phyloP scores from a whole-genome alignment of 2,797 vertebrate species.

The Prionace glauca region DNA sequence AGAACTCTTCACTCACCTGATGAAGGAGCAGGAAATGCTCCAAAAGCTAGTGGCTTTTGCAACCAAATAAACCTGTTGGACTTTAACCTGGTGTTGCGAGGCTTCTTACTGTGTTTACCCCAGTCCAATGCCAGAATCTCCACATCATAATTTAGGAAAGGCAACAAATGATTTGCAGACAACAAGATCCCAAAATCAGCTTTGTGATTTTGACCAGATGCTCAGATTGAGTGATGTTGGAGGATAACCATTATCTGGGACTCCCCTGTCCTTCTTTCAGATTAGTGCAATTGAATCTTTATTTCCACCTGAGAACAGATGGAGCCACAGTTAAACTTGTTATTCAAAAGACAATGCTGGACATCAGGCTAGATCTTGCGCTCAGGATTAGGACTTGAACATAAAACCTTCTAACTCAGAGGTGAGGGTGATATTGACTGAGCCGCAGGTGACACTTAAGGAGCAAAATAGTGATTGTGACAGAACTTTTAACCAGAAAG shows the following conservation, averaged over 20 bases:
- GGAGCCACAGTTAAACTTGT: neutral
- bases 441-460: neutral
- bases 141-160: too few species aligned
- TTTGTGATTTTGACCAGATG: neutral
- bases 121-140: too few species aligned
- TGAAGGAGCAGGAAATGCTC: too few species aligned
- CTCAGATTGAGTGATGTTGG: neutral
- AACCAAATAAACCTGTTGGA: too few species aligned
- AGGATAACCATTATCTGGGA: too few species aligned
- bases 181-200: neutral
- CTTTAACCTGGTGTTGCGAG: too few species aligned
- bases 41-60: too few species aligned
- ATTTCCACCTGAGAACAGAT: neutral
- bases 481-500: neutral
- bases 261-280: neutral
- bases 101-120: too few species aligned
- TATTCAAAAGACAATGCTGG: neutral
- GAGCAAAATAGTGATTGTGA: neutral
- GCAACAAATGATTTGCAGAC: neutral
- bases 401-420: neutral
- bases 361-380: too few species aligned
- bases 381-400: neutral
- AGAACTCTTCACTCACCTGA: too few species aligned
- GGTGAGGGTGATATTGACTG: neutral
- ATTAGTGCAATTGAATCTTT: neutral